Percentiles rank a stretch among this genome's conserved stretches.
phyloP scores from a whole-genome alignment of 2,888 invertebrate genomes.

The Drosophila nigritarsus region DNA sequence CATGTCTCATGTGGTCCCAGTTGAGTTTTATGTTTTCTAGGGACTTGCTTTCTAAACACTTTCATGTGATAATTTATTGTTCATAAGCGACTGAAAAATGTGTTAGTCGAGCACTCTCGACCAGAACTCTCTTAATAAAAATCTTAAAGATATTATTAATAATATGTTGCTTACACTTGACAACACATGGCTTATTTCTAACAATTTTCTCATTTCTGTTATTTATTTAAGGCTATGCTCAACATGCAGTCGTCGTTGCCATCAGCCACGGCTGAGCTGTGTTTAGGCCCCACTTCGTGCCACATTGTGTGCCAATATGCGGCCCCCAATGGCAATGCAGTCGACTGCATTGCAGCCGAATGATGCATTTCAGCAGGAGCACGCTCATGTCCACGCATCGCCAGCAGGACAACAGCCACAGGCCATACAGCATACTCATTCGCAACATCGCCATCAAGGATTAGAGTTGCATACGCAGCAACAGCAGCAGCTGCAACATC shows the following conservation, averaged over 20 bases:
- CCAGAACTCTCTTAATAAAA: not conserved
- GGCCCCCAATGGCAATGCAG: conserved; percentile 81
- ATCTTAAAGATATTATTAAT: not conserved
- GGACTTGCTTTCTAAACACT: not conserved
- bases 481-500: conserved; percentile 32
- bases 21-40: not conserved
- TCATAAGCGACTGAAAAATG: not conserved
- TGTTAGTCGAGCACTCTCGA: not conserved
- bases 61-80: not conserved
- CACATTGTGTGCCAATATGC: conserved; percentile 65
- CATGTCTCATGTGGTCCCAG: not conserved
- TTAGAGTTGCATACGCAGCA: conserved; percentile 30
- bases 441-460: conserved; percentile 7
- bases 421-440: conserved; percentile 15
- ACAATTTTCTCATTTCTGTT: not conserved
- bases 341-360: conserved; percentile 80
- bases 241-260: conserved; percentile 66
- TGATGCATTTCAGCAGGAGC: conserved; percentile 58
- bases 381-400: conserved; percentile 47
- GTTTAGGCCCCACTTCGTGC: conserved; percentile 17
- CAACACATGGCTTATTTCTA: not conserved
- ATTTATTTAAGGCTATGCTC: conserved; percentile 45
- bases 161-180: not conserved
- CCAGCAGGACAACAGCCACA: conserved; percentile 50
- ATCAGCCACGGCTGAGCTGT: conserved; percentile 66